A percentile compares a stretch with the other conserved stretches of the same genome.
These are phyloP conservation scores for Eutolmus rufibarbis DNA, from an alignment of 2,888 invertebrate species.

Conservation along the genomic window DNA sequence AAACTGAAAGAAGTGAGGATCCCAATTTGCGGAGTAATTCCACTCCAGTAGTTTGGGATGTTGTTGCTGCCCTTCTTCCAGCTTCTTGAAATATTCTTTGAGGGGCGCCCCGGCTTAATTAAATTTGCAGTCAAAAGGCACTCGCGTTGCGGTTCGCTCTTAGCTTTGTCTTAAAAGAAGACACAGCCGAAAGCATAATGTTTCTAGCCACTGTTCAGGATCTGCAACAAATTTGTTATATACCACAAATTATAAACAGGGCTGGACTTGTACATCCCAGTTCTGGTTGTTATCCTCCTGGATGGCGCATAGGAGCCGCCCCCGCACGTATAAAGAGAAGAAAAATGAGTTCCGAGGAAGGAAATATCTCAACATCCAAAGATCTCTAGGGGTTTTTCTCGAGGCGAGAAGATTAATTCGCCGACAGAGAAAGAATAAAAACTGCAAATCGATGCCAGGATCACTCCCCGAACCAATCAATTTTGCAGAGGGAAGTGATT, in stretches of 20 bases:
- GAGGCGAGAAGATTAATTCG: background rate
- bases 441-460: background rate
- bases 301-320: background rate
- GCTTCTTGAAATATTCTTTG: background rate
- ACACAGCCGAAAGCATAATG: background rate
- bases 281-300: background rate
- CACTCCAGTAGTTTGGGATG: background rate
- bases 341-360: background rate
- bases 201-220: background rate
- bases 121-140: conserved; percentile 1
- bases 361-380: background rate
- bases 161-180: background rate
- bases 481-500: background rate
- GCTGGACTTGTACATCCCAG: background rate
- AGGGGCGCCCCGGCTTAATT: background rate
- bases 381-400: background rate
- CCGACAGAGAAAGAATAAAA: background rate
- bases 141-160: background rate
- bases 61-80: background rate
- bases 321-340: background rate
- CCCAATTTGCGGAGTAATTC: background rate
- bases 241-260: background rate
- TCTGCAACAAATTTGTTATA: background rate
- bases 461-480: background rate
- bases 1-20: background rate